Conservation (phyloP, 2,797 vertebrate genomes). For the Ibycter americanus region DNA sequence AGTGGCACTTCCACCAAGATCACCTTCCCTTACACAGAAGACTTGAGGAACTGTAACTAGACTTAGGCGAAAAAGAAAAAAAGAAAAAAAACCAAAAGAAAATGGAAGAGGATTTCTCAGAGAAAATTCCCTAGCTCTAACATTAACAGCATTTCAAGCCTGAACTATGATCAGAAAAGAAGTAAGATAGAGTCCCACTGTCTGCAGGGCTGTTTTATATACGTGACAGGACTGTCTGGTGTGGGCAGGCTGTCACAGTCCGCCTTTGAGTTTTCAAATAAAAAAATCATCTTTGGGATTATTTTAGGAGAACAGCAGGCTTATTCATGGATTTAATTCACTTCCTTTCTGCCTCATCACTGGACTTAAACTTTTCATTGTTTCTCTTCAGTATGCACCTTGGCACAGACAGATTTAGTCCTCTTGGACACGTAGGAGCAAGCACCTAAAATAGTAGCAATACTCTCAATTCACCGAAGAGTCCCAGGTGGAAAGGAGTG, state of each 20-base stretch:
- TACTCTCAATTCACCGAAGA: neutral
- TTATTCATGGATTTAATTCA: slow-evolving; percentile 24
- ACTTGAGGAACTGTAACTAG: neutral
- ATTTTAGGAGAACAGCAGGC: slow-evolving; percentile 49
- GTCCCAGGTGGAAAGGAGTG: neutral
- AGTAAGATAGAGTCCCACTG: slow-evolving; percentile 1
- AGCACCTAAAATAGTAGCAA: neutral
- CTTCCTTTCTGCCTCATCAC: slow-evolving; percentile 6
- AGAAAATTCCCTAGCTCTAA: slow-evolving; percentile 10
- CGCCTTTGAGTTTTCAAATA: neutral
- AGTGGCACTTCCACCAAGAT: neutral
- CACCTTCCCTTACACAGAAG: neutral
- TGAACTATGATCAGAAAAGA: neutral
- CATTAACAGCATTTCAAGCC: neutral
- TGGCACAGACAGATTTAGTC: neutral
- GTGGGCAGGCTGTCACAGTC: slow-evolving; percentile 44
- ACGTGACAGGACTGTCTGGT: neutral
- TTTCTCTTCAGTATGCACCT: neutral
- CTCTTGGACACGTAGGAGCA: neutral
- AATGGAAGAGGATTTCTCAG: neutral
- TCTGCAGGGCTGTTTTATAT: slow-evolving; percentile 2
- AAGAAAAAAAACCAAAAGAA: neutral
- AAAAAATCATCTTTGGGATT: slow-evolving; percentile 12
- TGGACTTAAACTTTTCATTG: slow-evolving; percentile 32
- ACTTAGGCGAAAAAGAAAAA: neutral